Evolutionary conservation across 1,140 invertebrate species (phyloP).

Genomic region (Bradynema listronoti): DNA sequence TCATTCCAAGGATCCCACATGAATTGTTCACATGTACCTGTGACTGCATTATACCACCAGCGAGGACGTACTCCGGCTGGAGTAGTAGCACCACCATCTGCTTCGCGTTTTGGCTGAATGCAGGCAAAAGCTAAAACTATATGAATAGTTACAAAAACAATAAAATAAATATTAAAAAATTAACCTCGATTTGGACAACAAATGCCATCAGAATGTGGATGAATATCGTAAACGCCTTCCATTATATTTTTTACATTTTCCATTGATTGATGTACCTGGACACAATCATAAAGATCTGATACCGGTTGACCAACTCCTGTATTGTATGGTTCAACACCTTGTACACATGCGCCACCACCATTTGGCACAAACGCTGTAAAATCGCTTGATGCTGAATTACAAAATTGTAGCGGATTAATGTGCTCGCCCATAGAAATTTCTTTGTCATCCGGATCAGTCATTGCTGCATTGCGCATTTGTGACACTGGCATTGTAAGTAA

Average conservation of each 20-base stretch:
- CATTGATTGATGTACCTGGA: constrained; percentile 44
- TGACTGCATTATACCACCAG: constrained; percentile 57
- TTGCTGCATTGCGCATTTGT: constrained; percentile 52
- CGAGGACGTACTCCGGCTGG: constrained; percentile 52
- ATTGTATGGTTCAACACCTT: constrained; percentile 36
- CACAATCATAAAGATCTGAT: constrained; percentile 53
- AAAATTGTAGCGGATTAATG: constrained; percentile 55
- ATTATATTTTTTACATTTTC: constrained; percentile 52
- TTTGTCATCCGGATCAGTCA: constrained; percentile 56
- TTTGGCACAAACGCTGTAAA: constrained; percentile 54
- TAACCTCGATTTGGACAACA: constrained; percentile 55
- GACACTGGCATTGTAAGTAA: constrained; percentile 57
- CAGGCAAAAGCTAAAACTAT: constrained; percentile 52
- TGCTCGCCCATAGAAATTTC: constrained; percentile 57
- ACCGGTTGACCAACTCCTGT: constrained; percentile 52
- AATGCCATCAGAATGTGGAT: constrained; percentile 48
- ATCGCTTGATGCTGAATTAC: constrained; percentile 42
- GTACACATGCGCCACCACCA: constrained; percentile 49
- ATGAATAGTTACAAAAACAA: no score
- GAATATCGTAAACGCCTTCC: constrained; percentile 55
- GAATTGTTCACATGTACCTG: constrained; percentile 55
- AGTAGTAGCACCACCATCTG: constrained; percentile 49
- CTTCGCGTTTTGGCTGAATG: constrained; percentile 56
- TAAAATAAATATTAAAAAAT: not conserved
- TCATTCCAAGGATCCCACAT: constrained; percentile 58